A percentile compares a stretch with the other conserved stretches of the same genome.
Conservation (phyloP, 2,888 invertebrate genomes). For the Athrips mouffetella region DNA sequence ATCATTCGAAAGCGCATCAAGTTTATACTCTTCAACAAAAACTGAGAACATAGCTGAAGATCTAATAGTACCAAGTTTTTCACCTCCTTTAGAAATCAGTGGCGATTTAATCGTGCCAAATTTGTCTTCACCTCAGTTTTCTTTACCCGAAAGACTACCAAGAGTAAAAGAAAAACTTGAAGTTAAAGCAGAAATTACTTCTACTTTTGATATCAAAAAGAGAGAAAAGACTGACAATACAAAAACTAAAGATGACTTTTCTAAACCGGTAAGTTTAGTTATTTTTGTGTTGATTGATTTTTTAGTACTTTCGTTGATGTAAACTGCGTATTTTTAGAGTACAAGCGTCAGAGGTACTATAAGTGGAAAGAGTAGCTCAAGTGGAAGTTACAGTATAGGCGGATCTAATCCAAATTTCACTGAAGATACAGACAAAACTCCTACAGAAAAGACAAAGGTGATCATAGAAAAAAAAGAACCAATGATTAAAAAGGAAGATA, state of each 20-base stretch:
- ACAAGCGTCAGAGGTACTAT: slow-evolving; percentile 47
- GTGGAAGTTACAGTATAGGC: slow-evolving; percentile 72
- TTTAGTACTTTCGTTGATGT: no score
- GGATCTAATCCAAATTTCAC: slow-evolving; percentile 69
- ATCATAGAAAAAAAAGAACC: slow-evolving; percentile 42
- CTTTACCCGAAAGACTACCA: slow-evolving; percentile 57
- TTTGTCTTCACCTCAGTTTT: slow-evolving; percentile 67
- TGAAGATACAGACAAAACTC: slow-evolving; percentile 50
- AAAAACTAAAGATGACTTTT: slow-evolving; percentile 55
- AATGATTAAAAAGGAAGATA: slow-evolving; percentile 43
- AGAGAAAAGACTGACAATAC: slow-evolving; percentile 71
- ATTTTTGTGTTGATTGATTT: no score
- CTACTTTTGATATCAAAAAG: slow-evolving; percentile 51
- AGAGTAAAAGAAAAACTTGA: slow-evolving; percentile 63
- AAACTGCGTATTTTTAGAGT: slow-evolving; percentile 45
- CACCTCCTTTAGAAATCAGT: slow-evolving; percentile 76
- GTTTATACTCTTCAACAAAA: slow-evolving; percentile 86
- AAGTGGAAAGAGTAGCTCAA: slow-evolving; percentile 73
- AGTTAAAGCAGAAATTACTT: slow-evolving; percentile 62
- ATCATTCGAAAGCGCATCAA: slow-evolving; percentile 92
- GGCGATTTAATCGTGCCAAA: slow-evolving; percentile 71
- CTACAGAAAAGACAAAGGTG: slow-evolving; percentile 48
- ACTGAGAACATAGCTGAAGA: slow-evolving; percentile 84
- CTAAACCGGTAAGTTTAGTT: slow-evolving; percentile 41
- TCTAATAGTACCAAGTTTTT: slow-evolving; percentile 79